Base-by-base conservation (phyloP, 2,113 vertebrate genomes). In the Gnathonemus echidnorhynchus region DNA sequence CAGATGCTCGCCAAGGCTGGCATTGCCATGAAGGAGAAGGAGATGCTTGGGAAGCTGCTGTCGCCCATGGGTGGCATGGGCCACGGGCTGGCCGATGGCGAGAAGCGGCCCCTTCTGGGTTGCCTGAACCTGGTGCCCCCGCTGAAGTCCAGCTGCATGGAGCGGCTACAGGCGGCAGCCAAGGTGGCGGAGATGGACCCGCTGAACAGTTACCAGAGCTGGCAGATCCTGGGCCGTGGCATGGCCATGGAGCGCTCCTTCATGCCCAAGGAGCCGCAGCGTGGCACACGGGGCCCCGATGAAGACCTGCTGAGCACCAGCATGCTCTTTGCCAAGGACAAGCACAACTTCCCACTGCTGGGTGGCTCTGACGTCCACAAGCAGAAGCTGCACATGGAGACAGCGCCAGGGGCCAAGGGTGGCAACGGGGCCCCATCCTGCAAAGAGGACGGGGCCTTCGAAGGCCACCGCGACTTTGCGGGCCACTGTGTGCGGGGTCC, bases 121-220 rank as follows among this genome's bases (percentile, higher is more conserved):
- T 99, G 98, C 94, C 97, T 99, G 92, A 98, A 97, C 94, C 96
- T 99, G 45, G 98, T 99, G 89, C 98, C 98, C 86, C 98, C 98
- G 1, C 96, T 99, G 27, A 99, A 99, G 95, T 99, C 98, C 35
- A 99, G 98, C 96, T 99, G 98, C 92, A 99, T 99, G 92, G 98
- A 99, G 94, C 97, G 98, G 92, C 94, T 99, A 91, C 98, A 99
- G 93, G 98, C 98, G 0, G 98, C 98, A 0, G 98, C 98, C 92
- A 99, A 99, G 90, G 98, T 99, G 0, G 98, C 98, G 0, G 98
- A 99, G 95, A 99, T 99, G 98, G 98, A 99, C 95, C 98, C 98
- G 0, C 97, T 98, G 91, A 99, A 97, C 94, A 99, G 98, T 93
- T 99, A 99, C 95, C 98, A 99, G 92, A 98, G 98, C 87, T 99